Conservation (phyloP, 2,797 vertebrate species). For the Scolopax bukidnonensis region DNA sequence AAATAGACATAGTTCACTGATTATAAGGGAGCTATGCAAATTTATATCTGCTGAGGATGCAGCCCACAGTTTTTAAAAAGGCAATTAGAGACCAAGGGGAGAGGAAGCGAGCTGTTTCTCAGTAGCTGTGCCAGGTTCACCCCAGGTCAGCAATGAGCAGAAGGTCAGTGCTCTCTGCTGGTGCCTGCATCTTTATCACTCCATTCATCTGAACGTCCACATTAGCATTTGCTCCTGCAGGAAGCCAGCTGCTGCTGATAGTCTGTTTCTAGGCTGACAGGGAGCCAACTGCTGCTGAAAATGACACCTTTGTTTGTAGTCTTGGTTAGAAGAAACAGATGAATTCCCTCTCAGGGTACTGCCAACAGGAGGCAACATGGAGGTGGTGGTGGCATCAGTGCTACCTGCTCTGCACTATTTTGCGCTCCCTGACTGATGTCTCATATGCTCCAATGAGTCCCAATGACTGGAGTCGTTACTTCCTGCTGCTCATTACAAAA, state of each 20-base stretch:
- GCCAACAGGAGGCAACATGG: not conserved
- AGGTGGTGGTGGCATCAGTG: fast-evolving
- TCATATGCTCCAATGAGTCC: fast-evolving
- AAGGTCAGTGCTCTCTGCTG: not conserved
- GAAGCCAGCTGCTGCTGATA: fast-evolving
- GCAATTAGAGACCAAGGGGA: not conserved
- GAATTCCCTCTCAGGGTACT: not conserved
- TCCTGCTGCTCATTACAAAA: not conserved
- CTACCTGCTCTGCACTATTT: not conserved
- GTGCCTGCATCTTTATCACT: not conserved
- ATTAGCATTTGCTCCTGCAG: not conserved
- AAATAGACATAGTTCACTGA: not conserved
- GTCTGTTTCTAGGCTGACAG: not conserved
- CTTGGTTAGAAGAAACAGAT: fast-evolving
- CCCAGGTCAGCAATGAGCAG: not conserved
- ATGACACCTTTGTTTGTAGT: not conserved
- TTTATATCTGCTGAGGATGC: not conserved
- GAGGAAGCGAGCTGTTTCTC: not conserved
- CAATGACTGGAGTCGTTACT: not conserved
- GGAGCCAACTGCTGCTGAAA: not conserved
- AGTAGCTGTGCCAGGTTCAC: not conserved
- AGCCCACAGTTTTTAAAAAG: not conserved
- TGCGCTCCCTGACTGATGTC: not conserved
- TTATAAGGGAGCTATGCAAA: not conserved
- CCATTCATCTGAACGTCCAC: not conserved